phyloP scores from a whole-genome alignment of 2,113 vertebrate genomes.

The sheep (Ovis aries) region DNA sequence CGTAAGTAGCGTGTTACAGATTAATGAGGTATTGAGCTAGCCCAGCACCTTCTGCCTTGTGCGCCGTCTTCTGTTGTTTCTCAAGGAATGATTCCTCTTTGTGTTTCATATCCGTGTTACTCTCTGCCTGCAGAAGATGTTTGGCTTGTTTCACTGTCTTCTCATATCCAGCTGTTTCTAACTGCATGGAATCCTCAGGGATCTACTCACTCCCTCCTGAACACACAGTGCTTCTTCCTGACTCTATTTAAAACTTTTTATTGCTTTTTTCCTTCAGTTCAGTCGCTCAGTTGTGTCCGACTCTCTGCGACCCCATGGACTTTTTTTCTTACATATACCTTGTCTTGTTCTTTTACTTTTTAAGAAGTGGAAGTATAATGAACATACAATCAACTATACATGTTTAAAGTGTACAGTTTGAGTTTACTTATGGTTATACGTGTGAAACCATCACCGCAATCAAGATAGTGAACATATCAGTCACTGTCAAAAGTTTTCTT shows the following conservation, averaged over 20 bases:
- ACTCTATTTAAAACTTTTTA: neutral
- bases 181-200: neutral
- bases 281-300: neutral
- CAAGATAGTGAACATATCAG: neutral
- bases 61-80: constrained; percentile 15
- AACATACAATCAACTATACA: neutral
- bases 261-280: neutral
- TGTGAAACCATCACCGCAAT: neutral
- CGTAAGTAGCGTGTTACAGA: constrained; percentile 1
- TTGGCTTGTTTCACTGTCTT: neutral
- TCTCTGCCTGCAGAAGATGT: neutral
- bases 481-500: neutral
- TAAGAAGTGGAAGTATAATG: neutral
- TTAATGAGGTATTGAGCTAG: constrained; percentile 1
- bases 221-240: neutral
- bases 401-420: neutral
- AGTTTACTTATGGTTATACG: neutral
- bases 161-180: neutral
- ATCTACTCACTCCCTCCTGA: neutral
- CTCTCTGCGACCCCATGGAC: neutral
- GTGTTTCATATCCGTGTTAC: neutral
- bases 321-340: neutral
- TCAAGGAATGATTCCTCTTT: constrained; percentile 4
- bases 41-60: neutral
- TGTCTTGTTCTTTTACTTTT: neutral